These are phyloP conservation scores for Cecidostiba fungosa DNA, from an alignment of 2,888 invertebrate genomes.

Conservation along the genomic window DNA sequence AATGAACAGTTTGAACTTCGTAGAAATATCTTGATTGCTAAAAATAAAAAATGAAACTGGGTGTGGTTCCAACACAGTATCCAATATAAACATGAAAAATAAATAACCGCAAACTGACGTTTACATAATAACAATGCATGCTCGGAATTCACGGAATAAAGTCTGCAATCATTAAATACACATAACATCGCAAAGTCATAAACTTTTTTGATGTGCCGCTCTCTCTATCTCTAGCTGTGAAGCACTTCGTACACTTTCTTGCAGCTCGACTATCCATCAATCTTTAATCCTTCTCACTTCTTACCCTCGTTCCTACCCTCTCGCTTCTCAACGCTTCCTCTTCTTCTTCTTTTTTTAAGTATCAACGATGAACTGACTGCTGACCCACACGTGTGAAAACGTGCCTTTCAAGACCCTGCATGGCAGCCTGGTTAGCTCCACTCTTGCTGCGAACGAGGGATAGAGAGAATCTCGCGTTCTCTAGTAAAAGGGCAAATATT, in stretches of 20 bases:
- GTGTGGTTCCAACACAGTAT: no score
- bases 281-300: neutral
- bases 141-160: neutral
- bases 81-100: neutral
- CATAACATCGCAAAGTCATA: neutral
- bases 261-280: neutral
- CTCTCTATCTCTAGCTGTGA: neutral
- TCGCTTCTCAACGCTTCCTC: neutral
- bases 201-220: neutral
- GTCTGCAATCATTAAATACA: neutral
- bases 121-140: neutral
- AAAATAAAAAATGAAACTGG: no score
- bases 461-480: neutral
- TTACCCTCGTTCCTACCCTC: neutral
- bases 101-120: neutral
- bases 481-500: constrained; percentile 65
- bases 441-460: neutral
- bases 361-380: neutral
- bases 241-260: neutral
- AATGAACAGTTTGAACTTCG: no score
- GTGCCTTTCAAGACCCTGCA: neutral
- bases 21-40: no score
- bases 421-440: neutral
- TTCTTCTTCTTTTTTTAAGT: neutral
- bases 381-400: neutral